Percentiles rank a stretch among this genome's conserved stretches.
Evolutionary conservation across 2,797 vertebrate genomes (phyloP).

Genomic region (Urocyon cinereoargenteus): DNA sequence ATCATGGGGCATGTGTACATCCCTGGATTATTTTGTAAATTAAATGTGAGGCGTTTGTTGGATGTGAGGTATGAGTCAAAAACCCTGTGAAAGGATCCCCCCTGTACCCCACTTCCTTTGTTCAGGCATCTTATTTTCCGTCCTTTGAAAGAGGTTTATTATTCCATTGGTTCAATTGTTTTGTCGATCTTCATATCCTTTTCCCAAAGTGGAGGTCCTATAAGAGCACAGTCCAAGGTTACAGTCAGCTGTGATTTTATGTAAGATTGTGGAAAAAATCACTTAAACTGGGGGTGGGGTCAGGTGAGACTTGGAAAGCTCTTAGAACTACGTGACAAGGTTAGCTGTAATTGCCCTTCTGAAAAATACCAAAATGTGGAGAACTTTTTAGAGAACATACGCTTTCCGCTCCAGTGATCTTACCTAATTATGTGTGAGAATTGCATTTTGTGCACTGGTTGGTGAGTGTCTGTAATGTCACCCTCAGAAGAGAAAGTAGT

Average conservation of each 20-base stretch:
- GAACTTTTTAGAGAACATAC: neutral
- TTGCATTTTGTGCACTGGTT: neutral
- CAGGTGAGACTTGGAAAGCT: neutral
- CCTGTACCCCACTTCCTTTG: neutral
- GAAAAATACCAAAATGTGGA: neutral
- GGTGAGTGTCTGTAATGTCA: neutral
- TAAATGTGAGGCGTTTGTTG: neutral
- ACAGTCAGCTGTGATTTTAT: neutral
- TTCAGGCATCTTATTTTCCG: neutral
- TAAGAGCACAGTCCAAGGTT: neutral
- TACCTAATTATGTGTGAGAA: constrained; percentile 32
- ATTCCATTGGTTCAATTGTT: neutral
- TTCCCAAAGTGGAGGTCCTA: neutral
- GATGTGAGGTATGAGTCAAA: neutral
- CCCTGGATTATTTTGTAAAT: neutral
- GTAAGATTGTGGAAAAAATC: neutral
- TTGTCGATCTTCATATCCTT: neutral
- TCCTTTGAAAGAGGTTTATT: neutral
- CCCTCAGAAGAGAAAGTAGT: neutral
- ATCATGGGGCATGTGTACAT: neutral
- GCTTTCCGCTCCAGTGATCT: neutral
- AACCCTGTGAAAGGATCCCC: neutral
- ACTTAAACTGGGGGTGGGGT: neutral
- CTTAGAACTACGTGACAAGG: neutral
- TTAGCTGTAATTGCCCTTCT: constrained; percentile 13